A percentile compares a stretch with the other conserved stretches of the same genome.
Evolutionary conservation across 1,140 invertebrate species (phyloP).

Genomic region (Oncopodura yosiiana): DNA sequence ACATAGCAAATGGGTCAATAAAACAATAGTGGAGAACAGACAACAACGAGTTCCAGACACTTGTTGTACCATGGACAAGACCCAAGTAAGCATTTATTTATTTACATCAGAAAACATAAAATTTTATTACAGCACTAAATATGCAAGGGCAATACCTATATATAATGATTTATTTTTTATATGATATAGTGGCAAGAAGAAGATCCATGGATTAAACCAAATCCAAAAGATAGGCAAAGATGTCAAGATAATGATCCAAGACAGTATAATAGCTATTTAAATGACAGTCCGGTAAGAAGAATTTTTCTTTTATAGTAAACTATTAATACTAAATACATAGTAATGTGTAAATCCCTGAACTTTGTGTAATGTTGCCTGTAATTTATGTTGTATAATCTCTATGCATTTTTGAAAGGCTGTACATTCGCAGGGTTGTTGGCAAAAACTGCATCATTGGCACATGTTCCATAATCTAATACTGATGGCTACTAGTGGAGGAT

Average conservation of each 20-base stretch:
- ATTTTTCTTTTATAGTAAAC: neutral
- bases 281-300: neutral
- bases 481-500: slow-evolving; percentile 35
- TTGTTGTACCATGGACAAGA: slow-evolving; percentile 42
- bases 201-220: slow-evolving; percentile 43
- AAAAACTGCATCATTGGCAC: slow-evolving; percentile 35
- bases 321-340: neutral
- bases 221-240: slow-evolving; percentile 40
- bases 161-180: neutral
- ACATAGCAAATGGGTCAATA: slow-evolving; percentile 44
- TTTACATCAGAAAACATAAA: slow-evolving; percentile 39
- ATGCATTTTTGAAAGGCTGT: neutral
- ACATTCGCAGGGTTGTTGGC: slow-evolving; percentile 35
- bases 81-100: slow-evolving; percentile 41
- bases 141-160: neutral
- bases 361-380: neutral
- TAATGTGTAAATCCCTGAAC: neutral
- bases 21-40: slow-evolving; percentile 37
- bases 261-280: slow-evolving; percentile 36
- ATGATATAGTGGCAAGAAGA: slow-evolving; percentile 37
- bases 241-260: slow-evolving; percentile 39
- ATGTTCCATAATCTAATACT: slow-evolving; percentile 35
- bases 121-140: no score
- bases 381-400: neutral
- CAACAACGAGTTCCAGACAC: slow-evolving; percentile 27